Base-by-base conservation (phyloP, 2,797 vertebrate genomes). In the Macroramphosus scolopax region DNA sequence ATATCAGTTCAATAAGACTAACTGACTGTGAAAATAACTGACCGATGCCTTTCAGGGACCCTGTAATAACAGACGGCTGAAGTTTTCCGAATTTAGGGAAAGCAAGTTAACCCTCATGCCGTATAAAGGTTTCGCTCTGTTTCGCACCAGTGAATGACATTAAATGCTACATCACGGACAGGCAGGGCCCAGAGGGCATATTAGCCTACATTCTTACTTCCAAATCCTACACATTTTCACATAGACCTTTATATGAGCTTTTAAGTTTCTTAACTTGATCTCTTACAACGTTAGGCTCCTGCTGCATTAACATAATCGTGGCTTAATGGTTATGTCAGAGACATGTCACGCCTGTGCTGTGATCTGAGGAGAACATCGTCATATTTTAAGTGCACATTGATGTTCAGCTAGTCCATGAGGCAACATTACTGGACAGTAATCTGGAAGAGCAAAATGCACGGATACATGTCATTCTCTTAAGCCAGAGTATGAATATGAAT, bases 191-290 rank as follows among this genome's bases (percentile, higher is more conserved):
- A 35, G 14, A 36, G 14, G n/a, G 33, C 11, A 35, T 17, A 43
- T 61, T 45, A 54, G 46, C 45, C 51, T 29, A 58, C 56, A 61
- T 47, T 35, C 29, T 51, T 45, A 63, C 72, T 28, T 28, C 26
- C 38, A 49, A 59, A 36, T 45, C 45, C 31, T 17, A 43, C 36
- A 26, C 62, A 58, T 62, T 69, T 48, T 31, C 12, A 44, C 43
- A 39, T 31, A 43, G 54, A 35, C 50, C n/a, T 42, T 59, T 45
- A 14, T 47, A 25, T 60, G 32, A 53, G 46, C 51, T 36, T 66
- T 46, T 59, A 63, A 44, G 20, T 54, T 49, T 11, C 41, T 72
- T 43, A 31, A 16, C 33, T 51, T 33, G 46, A 51, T 42, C 49
- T 53, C 17, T 30, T 49, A 34, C 36, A 43, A 43, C 51, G 49